Conservation (phyloP, 2,797 vertebrate genomes). For the Sebastes matsubarae region DNA sequence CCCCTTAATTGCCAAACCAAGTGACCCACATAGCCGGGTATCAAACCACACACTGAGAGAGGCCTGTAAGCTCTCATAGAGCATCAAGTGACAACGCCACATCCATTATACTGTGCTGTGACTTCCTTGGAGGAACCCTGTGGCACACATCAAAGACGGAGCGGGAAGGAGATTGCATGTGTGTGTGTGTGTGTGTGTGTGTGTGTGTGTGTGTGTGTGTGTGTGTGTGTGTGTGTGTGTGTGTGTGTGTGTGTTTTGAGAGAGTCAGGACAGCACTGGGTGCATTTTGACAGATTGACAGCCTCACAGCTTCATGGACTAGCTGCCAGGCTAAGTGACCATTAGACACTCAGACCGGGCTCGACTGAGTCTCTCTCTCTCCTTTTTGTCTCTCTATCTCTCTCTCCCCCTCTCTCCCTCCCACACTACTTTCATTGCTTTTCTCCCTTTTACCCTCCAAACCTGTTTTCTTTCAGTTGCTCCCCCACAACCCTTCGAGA, state of each 20-base stretch:
- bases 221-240: conserved; percentile 33
- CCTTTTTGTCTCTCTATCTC: neutral
- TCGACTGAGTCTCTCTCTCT: conserved; percentile 16
- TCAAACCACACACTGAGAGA: conserved; percentile 18
- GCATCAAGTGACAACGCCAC: conserved; percentile 52
- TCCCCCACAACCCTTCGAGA: conserved; percentile 12
- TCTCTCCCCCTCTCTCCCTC: neutral
- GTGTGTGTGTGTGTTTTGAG: conserved; percentile 23
- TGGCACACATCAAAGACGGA: conserved; percentile 65
- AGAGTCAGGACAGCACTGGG: conserved; percentile 40
- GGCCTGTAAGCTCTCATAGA: conserved; percentile 30
- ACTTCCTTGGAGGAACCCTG: conserved; percentile 63
- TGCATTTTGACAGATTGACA: conserved; percentile 75
- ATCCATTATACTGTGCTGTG: conserved; percentile 54
- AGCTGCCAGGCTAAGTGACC: conserved; percentile 76
- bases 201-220: conserved; percentile 15
- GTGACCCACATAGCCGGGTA: conserved; percentile 39
- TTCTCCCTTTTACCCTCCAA: conserved; percentile 24
- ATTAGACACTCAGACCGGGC: conserved; percentile 67
- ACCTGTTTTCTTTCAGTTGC: conserved; percentile 16
- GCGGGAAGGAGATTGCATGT: neutral
- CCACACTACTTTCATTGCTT: conserved; percentile 10
- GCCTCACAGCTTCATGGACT: conserved; percentile 70
- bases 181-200: neutral
- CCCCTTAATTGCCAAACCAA: conserved; percentile 11